Evolutionary conservation across 2,888 invertebrate species (phyloP), one percentile per base, ranked within the genome.

Genomic region (Aphidoletes aphidimyza): DNA sequence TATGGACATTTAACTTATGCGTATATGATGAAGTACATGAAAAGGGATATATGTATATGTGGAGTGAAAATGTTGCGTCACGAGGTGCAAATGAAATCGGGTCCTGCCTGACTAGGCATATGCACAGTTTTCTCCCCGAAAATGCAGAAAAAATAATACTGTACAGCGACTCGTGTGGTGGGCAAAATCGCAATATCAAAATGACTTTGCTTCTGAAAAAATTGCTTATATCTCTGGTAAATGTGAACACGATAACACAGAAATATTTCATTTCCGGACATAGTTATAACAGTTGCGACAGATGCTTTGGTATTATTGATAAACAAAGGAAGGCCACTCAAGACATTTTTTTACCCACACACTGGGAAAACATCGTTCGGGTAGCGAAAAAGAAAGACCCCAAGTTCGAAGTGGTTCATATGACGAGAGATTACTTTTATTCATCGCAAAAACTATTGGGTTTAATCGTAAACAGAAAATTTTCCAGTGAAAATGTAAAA

Each of bases 211-310:
- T 59, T 3, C 26, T 59, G 14, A 59, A 59, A 26, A 59, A 47
- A 14, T 6, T 59, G 59, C 59, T 59, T 59, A 5, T 6, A 11
- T 30, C 30, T 59, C 14, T 59, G 22, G 30, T 6, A 30, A 59
- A 59, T 59, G 22, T 11, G 1, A 30, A 26, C 22, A 30, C 14
- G 22, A 59, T 59, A 22, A 59, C 22, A 59, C 59, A 59, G 26
- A 59, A 59, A 59, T 59, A 26, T 14, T 59, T 59, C 14, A 59
- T 59, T 30, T 30, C 59, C 8, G 59, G 59, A 8, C 59, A 59
- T 30, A 59, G 59, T 30, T 59, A 59, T 26, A 59, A 59, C 14
- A 59, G 59, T 59, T 59, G 59, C 30, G 59, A 59, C 26, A 59
- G 59, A 26, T 30, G 59, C 59, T 59, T 59, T 30, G 59, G 26